A percentile compares a stretch with the other conserved stretches of the same genome.
Conservation (phyloP, 2,113 vertebrate genomes). For the Daboia siamensis region DNA sequence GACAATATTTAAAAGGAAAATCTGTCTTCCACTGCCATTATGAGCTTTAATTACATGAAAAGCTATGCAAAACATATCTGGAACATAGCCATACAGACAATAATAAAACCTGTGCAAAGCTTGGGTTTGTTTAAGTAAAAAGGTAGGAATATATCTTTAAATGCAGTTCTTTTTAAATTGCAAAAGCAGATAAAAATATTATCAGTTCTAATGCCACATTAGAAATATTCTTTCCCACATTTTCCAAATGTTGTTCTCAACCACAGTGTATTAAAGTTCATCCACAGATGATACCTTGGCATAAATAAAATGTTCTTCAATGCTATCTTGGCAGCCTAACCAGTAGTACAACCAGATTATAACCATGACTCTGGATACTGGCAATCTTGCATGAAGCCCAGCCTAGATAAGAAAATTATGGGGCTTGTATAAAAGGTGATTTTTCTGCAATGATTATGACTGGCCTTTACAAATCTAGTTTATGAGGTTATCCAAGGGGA, state of each 20-base stretch:
- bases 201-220: not conserved
- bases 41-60: conserved; percentile 8
- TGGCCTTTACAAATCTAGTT: not conserved
- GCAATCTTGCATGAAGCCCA: not conserved
- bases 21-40: conserved; percentile 2
- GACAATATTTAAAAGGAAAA: conserved; percentile 15
- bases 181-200: not conserved
- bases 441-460: not conserved
- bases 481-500: not conserved
- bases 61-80: not conserved
- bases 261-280: not conserved
- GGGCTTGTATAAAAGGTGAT: not conserved
- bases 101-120: not conserved
- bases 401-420: not conserved
- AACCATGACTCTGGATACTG: not conserved
- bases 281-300: not conserved
- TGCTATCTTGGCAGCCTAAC: not conserved
- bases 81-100: not conserved
- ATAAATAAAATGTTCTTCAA: not conserved
- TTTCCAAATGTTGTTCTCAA: not conserved
- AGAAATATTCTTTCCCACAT: not conserved
- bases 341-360: not conserved
- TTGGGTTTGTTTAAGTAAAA: not conserved
- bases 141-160: not conserved
- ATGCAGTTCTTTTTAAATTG: not conserved